Evolutionary conservation across 2,888 invertebrate genomes (phyloP), one percentile per base, ranked within the genome.

Genomic region (Lutraria lutraria): DNA sequence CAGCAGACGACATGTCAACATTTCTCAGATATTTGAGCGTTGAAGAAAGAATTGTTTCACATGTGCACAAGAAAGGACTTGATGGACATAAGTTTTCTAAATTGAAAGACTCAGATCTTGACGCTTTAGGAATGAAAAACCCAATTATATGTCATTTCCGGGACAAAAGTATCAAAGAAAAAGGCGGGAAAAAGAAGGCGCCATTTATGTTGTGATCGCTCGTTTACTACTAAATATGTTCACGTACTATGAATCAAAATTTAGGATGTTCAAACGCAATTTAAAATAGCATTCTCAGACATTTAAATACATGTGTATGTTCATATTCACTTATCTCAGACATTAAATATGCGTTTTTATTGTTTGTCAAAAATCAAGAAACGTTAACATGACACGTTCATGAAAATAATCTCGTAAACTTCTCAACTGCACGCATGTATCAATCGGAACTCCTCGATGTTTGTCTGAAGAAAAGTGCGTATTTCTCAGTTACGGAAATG

Each of bases 51-150:
- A 92, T 95, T 25, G 93, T 95, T 79, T 91, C 93, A 83, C 94
- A 94, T 87, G 90, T 94, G 88, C 93, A 94, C 83, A 92, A 93
- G 83, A 95, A 94, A 84, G 92, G 94, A 82, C 93, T 96, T 13
- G 96, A 96, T 88, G 96, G 96, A 15, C 94, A 95, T 79, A 94
- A 94, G 86, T 96, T 96, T 89, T 94, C 95, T 3, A 93, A 93
- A 52, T 86, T 96, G 81, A 94, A 94, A 84, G 96, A 96, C 91
- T 90, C 93, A 0, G 96, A 96, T 68, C 90, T 96, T 80, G 95
- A 96, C 56, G 92, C 89, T 10, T 91, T 95, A 19, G 94, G 94
- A 31, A 94, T 96, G 85, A 93, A 94, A 76, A 96, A 96, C 87
- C 95, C 96, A n/a, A 89, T 94, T 12, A 92, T 93, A 63, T 89